Conservation (phyloP, 2,797 vertebrate species). For the Tragopan temminckii region DNA sequence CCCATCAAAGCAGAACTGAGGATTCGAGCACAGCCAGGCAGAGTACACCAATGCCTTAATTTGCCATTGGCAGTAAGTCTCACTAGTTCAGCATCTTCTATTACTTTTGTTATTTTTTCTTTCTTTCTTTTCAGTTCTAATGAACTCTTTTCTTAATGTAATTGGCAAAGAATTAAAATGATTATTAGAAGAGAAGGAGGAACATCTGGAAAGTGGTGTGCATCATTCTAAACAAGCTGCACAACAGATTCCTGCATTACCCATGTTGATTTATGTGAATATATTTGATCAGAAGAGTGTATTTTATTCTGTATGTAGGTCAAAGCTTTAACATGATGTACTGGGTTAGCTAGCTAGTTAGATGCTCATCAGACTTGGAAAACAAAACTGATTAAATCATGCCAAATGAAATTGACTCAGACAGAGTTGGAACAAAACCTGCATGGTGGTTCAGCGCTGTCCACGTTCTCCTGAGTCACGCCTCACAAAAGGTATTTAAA, state of each 20-base stretch:
- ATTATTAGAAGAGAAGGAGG: not conserved
- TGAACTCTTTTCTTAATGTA: not conserved
- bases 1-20: not conserved
- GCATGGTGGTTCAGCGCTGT: not conserved
- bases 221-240: not conserved
- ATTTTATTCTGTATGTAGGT: slow-evolving; percentile 47
- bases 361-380: slow-evolving; percentile 58
- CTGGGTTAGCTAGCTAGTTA: slow-evolving; percentile 8
- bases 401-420: slow-evolving; percentile 8
- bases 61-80: not conserved
- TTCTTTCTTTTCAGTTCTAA: not conserved
- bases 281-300: slow-evolving; percentile 13
- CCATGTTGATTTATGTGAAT: slow-evolving; percentile 8
- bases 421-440: slow-evolving; percentile 41
- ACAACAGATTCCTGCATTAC: not conserved
- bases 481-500: not conserved
- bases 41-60: not conserved
- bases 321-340: slow-evolving; percentile 49
- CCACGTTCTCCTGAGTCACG: not conserved
- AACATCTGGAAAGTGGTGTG: not conserved
- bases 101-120: not conserved
- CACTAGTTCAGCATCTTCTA: not conserved
- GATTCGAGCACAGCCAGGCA: not conserved
- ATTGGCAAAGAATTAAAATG: not conserved
- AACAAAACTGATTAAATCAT: slow-evolving; percentile 42